Conservation (phyloP, 2,888 invertebrate genomes). For the Clepsis dumicolana region DNA sequence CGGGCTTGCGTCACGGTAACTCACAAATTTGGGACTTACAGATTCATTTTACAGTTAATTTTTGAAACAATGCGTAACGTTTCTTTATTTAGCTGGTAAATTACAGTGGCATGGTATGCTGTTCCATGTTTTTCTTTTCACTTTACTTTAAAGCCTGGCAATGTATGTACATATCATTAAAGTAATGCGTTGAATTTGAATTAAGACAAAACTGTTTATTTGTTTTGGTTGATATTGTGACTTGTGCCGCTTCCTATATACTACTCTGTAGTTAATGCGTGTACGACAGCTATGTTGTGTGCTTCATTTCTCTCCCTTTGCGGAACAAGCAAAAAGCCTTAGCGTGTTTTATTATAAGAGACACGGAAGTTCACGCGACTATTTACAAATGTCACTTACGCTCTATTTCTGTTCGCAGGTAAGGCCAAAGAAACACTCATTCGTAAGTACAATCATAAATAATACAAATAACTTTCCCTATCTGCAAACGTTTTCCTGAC, state of each 20-base stretch:
- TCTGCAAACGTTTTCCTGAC: constrained; percentile 50
- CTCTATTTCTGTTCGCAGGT: constrained; percentile 43
- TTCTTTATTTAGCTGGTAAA: constrained; percentile 5
- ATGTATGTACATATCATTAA: no score
- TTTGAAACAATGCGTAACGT: constrained; percentile 34
- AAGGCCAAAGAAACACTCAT: constrained; percentile 46
- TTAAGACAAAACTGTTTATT: no score
- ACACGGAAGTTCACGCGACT: constrained; percentile 5
- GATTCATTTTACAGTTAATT: constrained; percentile 41
- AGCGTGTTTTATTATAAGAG: constrained; percentile 31
- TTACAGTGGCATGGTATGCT: constrained; percentile 2
- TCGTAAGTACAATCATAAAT: constrained; percentile 49
- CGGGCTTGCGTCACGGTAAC: constrained; percentile 37
- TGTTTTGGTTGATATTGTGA: no score
- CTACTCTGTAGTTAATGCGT: neutral
- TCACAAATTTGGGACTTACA: constrained; percentile 27
- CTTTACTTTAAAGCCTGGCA: no score
- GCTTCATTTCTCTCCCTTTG: constrained; percentile 24
- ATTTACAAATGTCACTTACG: constrained; percentile 39
- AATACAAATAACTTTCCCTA: constrained; percentile 48
- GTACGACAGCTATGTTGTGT: neutral
- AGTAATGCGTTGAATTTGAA: no score
- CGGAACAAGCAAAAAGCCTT: constrained; percentile 28
- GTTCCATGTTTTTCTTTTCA: neutral
- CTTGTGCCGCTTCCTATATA: no score